phyloP scores from a whole-genome alignment of 1,140 invertebrate species.

The Plectrocnemia conspersa region DNA sequence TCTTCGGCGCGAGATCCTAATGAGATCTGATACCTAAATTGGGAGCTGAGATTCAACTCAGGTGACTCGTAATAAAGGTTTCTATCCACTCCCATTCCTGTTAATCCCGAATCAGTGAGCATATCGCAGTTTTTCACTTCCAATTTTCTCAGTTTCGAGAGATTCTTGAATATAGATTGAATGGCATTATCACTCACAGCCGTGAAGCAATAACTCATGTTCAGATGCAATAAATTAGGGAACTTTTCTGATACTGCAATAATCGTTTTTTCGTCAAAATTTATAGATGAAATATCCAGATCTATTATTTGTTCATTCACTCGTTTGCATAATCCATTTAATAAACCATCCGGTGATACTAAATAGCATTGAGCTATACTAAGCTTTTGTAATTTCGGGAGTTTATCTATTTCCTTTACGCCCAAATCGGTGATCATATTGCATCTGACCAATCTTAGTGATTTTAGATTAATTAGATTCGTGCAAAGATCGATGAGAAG shows the following conservation, averaged over 20 bases:
- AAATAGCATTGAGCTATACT: constrained; percentile 65
- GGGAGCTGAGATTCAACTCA: constrained; percentile 11
- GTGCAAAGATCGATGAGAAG: constrained; percentile 56
- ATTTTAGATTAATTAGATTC: constrained; percentile 52
- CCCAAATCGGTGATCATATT: constrained; percentile 58
- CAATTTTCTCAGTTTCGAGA: constrained; percentile 55
- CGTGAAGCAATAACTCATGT: constrained; percentile 63
- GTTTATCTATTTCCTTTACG: constrained; percentile 49
- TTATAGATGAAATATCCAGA: constrained; percentile 58
- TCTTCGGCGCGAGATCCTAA: constrained; percentile 61
- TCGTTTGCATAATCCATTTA: constrained; percentile 52
- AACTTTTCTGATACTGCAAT: constrained; percentile 54
- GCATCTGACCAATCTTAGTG: constrained; percentile 56
- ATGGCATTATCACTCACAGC: constrained; percentile 63
- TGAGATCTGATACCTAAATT: constrained; percentile 48
- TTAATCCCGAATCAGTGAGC: constrained; percentile 64
- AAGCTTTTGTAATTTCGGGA: constrained; percentile 54
- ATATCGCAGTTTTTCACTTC: constrained; percentile 61
- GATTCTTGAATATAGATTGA: constrained; percentile 58
- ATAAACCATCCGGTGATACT: constrained; percentile 57
- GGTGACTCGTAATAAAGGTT: constrained; percentile 36
- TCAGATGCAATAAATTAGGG: constrained; percentile 55
- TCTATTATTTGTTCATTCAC: constrained; percentile 47
- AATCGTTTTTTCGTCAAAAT: constrained; percentile 58
- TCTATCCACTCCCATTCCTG: constrained; percentile 53